Evolutionary conservation across 2,113 vertebrate species (phyloP).

Genomic region (Anhinga rufa): DNA sequence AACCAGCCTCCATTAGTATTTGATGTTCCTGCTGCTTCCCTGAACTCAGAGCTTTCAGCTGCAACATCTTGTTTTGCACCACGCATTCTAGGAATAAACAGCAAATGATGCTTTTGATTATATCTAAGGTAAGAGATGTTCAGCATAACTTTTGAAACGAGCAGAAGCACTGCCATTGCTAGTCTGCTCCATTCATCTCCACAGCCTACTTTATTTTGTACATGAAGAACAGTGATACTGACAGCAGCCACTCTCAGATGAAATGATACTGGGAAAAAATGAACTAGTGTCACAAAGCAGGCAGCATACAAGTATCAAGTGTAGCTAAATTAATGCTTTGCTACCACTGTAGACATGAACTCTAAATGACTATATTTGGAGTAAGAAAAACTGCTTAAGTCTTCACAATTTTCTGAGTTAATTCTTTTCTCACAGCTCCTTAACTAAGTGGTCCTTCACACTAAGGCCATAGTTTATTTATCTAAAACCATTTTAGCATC

Average conservation of each 20-base stretch:
- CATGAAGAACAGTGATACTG: neutral
- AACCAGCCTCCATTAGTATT: neutral
- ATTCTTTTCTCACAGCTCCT: too few relatives aligned
- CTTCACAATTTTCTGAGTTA: too few relatives aligned
- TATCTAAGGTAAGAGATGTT: neutral
- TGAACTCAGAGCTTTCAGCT: neutral
- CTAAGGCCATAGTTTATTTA: neutral
- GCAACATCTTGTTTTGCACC: neutral
- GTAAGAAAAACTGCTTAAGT: too few relatives aligned
- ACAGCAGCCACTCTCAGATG: neutral
- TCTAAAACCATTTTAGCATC: neutral
- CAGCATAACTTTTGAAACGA: neutral
- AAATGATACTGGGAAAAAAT: neutral
- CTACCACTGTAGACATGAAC: neutral
- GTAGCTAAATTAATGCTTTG: neutral
- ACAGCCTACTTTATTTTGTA: neutral
- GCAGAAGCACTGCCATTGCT: neutral
- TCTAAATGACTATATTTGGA: too few relatives aligned
- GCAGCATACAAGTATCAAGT: neutral
- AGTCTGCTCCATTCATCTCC: neutral
- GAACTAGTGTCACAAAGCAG: neutral
- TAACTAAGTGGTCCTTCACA: neutral
- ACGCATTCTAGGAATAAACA: neutral
- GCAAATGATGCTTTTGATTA: neutral
- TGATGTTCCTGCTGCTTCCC: neutral